Base-by-base conservation (phyloP, 1,140 invertebrate species). In the Danaus melanippus region DNA sequence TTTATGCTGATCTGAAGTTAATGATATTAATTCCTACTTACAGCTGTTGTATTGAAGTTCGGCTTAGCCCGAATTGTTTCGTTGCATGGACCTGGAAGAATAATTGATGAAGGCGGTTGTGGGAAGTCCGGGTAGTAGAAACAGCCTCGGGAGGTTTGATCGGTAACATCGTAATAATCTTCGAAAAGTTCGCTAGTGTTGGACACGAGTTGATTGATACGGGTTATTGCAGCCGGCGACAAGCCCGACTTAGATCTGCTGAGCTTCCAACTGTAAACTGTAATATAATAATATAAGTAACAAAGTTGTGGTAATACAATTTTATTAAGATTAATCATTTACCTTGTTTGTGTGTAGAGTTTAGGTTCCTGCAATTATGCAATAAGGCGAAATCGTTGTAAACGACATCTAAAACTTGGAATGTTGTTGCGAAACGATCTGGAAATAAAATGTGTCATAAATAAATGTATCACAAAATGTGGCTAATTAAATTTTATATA, bases 191-290 rank as follows among this genome's bases (percentile, higher is more conserved):
- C 74, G 0, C 41, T 46, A 4, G 72, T 76, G 0, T 62, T 49
- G 7, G 21, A 49, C 0, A 86, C 75, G 8, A 76, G 51, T 7
- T 48, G 46, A 21, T 77, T 53, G 17, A 84, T 83, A 11, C 21
- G 58, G 0, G 40, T 49, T 10, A 58, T 62, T 0, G 76, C 76
- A 11, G 56, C 41, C 15, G 52, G 12, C 0, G 80, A 76, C 1
- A 84, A 57, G 10, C 72, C 74, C 0, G 42, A 46, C 10, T 69
- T 65, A 9, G 66, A 62, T 49, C 73, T 62, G 53, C 76, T 77
- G 9, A 84, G 59, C 54, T 77, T 80, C 78, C 80, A 84, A 60
- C 83, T 86, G 70, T 71, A 83, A 10, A 81, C 83, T 84, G 64
- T 12, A 62, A 69, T 12, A 12, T 43, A 21, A 48, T 51, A 54